Conservation (phyloP, 2,888 invertebrate genomes). For the Spialia ferax region DNA sequence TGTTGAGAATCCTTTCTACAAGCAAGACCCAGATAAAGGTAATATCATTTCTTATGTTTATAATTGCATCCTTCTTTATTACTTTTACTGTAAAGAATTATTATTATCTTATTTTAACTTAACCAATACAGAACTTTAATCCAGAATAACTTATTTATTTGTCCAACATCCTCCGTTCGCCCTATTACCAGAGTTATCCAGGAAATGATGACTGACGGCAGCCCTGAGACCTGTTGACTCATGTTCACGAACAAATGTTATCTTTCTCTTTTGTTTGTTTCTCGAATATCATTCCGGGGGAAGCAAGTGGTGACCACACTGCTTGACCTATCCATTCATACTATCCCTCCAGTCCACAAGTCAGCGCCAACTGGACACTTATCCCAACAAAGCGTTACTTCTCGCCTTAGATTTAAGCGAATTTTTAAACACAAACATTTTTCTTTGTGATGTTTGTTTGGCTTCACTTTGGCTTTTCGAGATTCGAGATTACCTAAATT, state of each 20-base stretch:
- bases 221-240: constrained; percentile 70
- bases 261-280: constrained; percentile 84
- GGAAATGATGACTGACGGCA: constrained; percentile 38
- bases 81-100: no score
- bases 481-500: constrained; percentile 34
- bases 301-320: constrained; percentile 53
- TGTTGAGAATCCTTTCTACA: no score
- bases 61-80: no score
- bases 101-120: no score
- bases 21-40: no score
- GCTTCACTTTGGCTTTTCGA: constrained; percentile 24
- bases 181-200: constrained; percentile 13
- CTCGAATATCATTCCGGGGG: constrained; percentile 74
- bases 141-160: constrained; percentile 3
- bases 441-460: constrained; percentile 38
- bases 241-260: constrained; percentile 82
- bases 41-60: no score
- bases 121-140: background rate
- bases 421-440: constrained; percentile 39
- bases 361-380: constrained; percentile 58
- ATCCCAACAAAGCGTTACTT: constrained; percentile 56
- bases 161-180: background rate
- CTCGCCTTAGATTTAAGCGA: constrained; percentile 49
- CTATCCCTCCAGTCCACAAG: constrained; percentile 42
- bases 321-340: constrained; percentile 51